Percentiles rank a stretch among this genome's conserved stretches.
Conservation (phyloP, 2,888 invertebrate genomes). For the Labia minor region DNA sequence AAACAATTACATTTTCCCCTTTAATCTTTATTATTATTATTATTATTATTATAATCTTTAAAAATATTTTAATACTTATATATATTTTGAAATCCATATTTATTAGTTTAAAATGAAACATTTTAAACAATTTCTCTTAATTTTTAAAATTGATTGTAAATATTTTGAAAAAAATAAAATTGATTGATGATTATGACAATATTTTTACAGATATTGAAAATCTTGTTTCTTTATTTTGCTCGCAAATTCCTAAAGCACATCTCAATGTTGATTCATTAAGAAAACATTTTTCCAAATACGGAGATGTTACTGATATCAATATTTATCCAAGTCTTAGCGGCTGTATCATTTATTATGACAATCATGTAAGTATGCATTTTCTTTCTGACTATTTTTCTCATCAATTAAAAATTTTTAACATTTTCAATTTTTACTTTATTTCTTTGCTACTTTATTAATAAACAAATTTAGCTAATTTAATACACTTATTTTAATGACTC, state of each 20-base stretch:
- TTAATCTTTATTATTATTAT: not conserved
- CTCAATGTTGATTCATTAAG: slow-evolving; percentile 40
- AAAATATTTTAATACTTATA: not conserved
- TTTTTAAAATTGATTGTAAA: no score
- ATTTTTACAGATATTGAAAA: not conserved
- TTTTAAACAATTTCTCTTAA: no score
- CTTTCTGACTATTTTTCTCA: no score
- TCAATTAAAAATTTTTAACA: no score
- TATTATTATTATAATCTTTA: not conserved
- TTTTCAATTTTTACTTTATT: no score
- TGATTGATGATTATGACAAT: no score
- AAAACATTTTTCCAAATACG: slow-evolving; percentile 60
- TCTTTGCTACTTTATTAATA: no score
- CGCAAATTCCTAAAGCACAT: slow-evolving; percentile 16
- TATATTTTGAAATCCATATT: slow-evolving; percentile 46
- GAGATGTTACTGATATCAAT: slow-evolving; percentile 53
- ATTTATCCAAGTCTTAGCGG: slow-evolving; percentile 51
- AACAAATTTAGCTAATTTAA: no score
- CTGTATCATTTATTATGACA: slow-evolving; percentile 60
- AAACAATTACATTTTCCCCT: not conserved
- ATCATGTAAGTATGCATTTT: slow-evolving; percentile 38
- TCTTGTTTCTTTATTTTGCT: not conserved
- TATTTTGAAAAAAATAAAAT: no score
- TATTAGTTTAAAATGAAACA: slow-evolving; percentile 35
- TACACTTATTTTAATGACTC: no score